Evolutionary conservation across 2,888 invertebrate species (phyloP).

Genomic region (Gonocerus acuteangulatus): DNA sequence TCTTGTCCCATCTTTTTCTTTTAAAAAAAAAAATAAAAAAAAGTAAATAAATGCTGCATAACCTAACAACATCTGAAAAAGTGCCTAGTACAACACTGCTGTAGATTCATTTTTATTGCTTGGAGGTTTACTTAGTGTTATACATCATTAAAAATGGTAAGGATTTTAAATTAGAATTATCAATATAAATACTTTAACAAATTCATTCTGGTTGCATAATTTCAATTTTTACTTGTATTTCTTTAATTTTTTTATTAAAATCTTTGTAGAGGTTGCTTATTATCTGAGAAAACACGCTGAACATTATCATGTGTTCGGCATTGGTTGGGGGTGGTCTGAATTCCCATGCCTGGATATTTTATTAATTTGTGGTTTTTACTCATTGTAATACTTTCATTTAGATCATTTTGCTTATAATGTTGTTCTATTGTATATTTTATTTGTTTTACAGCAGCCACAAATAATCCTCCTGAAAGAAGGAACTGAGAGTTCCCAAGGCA

Average conservation of each 20-base stretch:
- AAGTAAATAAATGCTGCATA: no score
- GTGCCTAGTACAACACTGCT: no score
- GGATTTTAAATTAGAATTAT: neutral
- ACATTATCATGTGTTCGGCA: neutral
- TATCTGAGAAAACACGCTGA: neutral
- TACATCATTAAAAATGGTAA: neutral
- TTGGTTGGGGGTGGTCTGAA: neutral
- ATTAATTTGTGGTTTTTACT: no score
- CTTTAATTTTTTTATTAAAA: neutral
- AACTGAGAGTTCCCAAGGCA: conserved; percentile 92
- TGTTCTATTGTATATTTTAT: conserved; percentile 29
- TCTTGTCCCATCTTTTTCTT: no score
- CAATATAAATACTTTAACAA: neutral
- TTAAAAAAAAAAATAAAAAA: no score
- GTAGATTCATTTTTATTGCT: no score
- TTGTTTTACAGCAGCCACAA: conserved; percentile 77
- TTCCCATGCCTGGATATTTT: no score
- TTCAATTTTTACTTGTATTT: neutral
- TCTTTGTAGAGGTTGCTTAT: neutral
- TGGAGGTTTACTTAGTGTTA: neutral
- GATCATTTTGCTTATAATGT: no score
- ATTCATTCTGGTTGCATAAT: neutral
- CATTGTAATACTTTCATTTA: no score
- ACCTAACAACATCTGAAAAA: no score
- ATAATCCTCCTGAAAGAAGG: conserved; percentile 96